A percentile compares a stretch with the other conserved stretches of the same genome.
Conservation (phyloP, 2,888 invertebrate species). For the Steinernema carpocapsae region DNA sequence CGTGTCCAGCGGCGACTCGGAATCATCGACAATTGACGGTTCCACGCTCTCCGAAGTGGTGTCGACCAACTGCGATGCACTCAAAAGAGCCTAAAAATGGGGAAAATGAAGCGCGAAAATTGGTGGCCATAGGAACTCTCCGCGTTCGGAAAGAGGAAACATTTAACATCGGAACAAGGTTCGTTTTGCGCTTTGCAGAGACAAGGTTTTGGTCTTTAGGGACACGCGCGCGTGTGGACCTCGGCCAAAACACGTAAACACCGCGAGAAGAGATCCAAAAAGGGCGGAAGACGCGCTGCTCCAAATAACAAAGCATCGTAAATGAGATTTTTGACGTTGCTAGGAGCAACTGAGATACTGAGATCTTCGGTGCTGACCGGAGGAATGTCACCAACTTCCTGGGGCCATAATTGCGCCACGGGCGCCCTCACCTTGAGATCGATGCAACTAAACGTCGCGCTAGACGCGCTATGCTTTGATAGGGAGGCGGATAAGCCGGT, state of each 20-base stretch:
- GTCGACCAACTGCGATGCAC: conserved; percentile 5
- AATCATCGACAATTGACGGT: conserved; percentile 22
- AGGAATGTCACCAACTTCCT: conserved; percentile 30
- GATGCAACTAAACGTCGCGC: background rate
- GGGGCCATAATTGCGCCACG: conserved; percentile 7
- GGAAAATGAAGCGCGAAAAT: conserved; percentile 7
- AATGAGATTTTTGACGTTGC: conserved; percentile 19
- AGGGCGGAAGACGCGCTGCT: background rate
- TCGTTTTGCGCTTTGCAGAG: too few species aligned
- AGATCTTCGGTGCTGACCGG: conserved; percentile 4
- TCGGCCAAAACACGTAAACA: too few species aligned
- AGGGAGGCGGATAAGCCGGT: too few species aligned
- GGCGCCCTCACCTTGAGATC: conserved; percentile 16
- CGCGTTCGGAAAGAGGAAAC: too few species aligned
- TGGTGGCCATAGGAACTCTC: background rate
- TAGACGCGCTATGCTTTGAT: too few species aligned
- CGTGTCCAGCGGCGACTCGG: conserved; percentile 11
- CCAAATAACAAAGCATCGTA: background rate
- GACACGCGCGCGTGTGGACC: too few species aligned
- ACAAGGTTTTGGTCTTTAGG: too few species aligned
- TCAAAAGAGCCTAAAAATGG: conserved; percentile 16
- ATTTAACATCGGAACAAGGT: too few species aligned
- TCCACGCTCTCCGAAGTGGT: background rate
- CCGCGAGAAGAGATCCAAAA: background rate
- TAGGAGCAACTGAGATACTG: conserved; percentile 1